Base-by-base conservation (phyloP, 2,888 invertebrate genomes). In the Hydroisotoma schaefferi region DNA sequence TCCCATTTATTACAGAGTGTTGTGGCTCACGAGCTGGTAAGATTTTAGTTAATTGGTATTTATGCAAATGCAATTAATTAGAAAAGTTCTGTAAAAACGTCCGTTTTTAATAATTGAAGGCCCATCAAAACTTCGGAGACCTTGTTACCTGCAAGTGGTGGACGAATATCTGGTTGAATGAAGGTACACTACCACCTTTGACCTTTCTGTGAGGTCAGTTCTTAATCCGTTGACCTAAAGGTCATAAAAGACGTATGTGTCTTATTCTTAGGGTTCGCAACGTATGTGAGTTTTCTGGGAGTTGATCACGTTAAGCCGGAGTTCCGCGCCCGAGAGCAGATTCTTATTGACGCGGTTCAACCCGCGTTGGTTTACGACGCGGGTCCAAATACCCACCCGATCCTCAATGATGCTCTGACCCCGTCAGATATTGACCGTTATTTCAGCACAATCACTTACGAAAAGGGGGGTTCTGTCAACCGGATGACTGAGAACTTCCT, bases 401-500 rank as follows among this genome's bases (percentile, higher is more conserved):
- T 56, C n/a, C 48, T 29, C 2, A 57, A 43, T 20, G 33, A 46
- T 23, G 48, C n/a, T 5, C 12, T 28, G 5, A 10, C 15, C 15
- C 20, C 33, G 5, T 15, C n/a, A 3, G 46, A 25, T 5, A 15
- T 44, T 3, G 43, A 38, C 29, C 6, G 12, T 2, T n/a, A 37
- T 8, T 10, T 22, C 18, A 22, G 37, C 3, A 12, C 37, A 22
- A 37, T 52, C 22, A 52, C 52, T 3, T 52, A 52, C 25, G 52
- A 52, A 10, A 56, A 48, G 20, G 56, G 44, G 8, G 48, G 27
- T 1, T 83, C 85, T 0, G 82, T 97, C 46, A 83, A 97, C 62
- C 82, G 94, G 47, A 95, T 95, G 95, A 91, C 95, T 87, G 84
- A 85, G 68, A 80, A 85, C 74, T 87, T 90, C 77, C 81, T 94